Base-by-base conservation (phyloP, 2,113 vertebrate genomes). In the Fregata magnificens region DNA sequence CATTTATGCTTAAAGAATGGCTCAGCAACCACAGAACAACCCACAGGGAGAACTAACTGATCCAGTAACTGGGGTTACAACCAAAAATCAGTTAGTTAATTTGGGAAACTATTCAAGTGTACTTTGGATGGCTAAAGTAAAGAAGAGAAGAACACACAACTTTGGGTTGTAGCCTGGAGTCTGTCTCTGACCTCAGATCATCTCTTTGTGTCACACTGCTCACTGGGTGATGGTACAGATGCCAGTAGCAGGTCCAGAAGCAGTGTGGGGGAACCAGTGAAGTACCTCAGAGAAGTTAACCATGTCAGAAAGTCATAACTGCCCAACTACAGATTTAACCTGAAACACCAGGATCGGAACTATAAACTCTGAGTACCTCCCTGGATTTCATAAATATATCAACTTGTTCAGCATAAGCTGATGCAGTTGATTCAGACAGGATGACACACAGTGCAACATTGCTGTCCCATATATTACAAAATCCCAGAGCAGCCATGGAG, bases 211-310 rank as follows among this genome's bases (percentile, higher is more conserved):
- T 42, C 9, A 1, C 18, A 9, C 4, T 13, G 6, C 40, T 85
- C 22, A 25, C 11, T 12, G n/a, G 47, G 32, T 29, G n/a, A 53
- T n/a, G 34, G 9, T 50, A 13, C 6, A 29, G 38, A 10, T n/a
- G 34, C 29, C 47, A 38, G 8, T 1, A 74, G 32, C 19, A 38
- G 25, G 28, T 82, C 29, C 38, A 76, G 73, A 79, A 42, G 8
- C n/a, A 40, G 16, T 3, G 0, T 5, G 1, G 9, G 29, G 17
- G 20, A 74, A 55, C 1, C 4, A 18, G 8, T 45, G 42, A 59
- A 1, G 1, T 49, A 6, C 11, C 49, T 74, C 24, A 62, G 36
- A 62, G 22, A n/a, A 44, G 16, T 28, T 71, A 52, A 28, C n/a
- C 5, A 16, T 58, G 5, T 42, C 26, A 82, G 38, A 58, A 78